These are phyloP conservation scores for Gorsachius magnificus DNA, from an alignment of 2,797 vertebrate genomes.

Conservation along the genomic window DNA sequence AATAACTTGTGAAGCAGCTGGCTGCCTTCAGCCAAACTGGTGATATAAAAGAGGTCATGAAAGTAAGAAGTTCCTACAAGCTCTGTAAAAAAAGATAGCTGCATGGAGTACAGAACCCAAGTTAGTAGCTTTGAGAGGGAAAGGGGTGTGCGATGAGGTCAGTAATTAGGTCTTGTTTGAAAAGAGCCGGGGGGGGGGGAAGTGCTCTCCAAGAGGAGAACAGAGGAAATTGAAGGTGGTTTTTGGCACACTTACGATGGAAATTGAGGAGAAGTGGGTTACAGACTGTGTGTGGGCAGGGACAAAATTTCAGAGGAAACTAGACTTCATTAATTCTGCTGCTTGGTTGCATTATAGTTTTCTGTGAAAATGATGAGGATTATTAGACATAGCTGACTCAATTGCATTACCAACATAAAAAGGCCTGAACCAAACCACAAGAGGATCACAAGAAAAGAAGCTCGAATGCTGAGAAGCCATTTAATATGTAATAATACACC, in stretches of 20 bases:
- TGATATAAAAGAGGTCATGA: neutral
- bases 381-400: slow-evolving; percentile 15
- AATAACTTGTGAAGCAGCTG: neutral
- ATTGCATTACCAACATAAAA: neutral
- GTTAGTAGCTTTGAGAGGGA: neutral
- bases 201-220: neutral
- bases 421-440: neutral
- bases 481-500: neutral
- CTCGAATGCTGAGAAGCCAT: neutral
- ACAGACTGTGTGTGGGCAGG: slow-evolving; percentile 5
- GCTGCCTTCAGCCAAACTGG: neutral
- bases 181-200: neutral
- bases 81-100: neutral
- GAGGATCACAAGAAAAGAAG: neutral
- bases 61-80: neutral
- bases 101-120: fast-evolving
- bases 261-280: slow-evolving; percentile 16
- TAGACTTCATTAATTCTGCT: neutral
- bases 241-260: neutral
- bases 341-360: neutral
- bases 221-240: neutral
- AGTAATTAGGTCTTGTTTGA: neutral
- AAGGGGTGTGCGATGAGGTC: neutral
- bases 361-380: neutral
- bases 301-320: slow-evolving; percentile 7